Conservation (phyloP, 2,797 vertebrate species). For the Hipposideros larvatus region DNA sequence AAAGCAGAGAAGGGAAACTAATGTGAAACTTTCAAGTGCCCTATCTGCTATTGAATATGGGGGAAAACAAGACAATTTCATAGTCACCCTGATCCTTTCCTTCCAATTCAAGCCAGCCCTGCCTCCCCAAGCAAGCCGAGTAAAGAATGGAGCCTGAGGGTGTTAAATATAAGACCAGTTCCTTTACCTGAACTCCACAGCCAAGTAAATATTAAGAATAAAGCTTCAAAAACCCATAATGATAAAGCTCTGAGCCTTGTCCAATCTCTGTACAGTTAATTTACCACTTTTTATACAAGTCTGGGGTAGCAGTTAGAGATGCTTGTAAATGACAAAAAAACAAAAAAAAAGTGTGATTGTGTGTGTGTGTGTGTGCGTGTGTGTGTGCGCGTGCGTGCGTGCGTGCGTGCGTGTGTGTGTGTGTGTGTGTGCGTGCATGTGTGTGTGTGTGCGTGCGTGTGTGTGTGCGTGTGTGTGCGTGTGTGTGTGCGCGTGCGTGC, state of each 20-base stretch:
- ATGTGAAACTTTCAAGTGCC: neutral
- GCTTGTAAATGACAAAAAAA: too few relatives aligned
- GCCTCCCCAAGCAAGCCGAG: neutral
- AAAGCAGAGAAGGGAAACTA: constrained; percentile 16
- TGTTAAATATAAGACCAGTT: neutral
- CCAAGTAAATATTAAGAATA: constrained; percentile 44
- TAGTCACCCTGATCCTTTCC: neutral
- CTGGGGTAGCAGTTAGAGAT: neutral
- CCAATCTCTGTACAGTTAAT: constrained; percentile 31
- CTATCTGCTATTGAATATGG: constrained; percentile 9
- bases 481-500: too few relatives aligned
- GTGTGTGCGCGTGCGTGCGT: too few relatives aligned
- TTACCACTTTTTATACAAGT: neutral
- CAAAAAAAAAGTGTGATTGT: too few relatives aligned
- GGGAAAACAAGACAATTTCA: constrained; percentile 1
- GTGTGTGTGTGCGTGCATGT: too few relatives aligned
- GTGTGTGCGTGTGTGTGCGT: too few relatives aligned
- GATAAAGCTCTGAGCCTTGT: constrained; percentile 47
- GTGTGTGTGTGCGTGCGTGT: too few relatives aligned
- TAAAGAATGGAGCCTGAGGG: neutral
- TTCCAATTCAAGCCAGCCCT: constrained; percentile 8
- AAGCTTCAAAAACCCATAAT: constrained; percentile 34
- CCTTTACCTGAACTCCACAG: neutral
- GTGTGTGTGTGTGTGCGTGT: too few relatives aligned
- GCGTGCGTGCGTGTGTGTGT: too few relatives aligned